Conservation (phyloP, 1,140 invertebrate species). For the Papilio helenus region DNA sequence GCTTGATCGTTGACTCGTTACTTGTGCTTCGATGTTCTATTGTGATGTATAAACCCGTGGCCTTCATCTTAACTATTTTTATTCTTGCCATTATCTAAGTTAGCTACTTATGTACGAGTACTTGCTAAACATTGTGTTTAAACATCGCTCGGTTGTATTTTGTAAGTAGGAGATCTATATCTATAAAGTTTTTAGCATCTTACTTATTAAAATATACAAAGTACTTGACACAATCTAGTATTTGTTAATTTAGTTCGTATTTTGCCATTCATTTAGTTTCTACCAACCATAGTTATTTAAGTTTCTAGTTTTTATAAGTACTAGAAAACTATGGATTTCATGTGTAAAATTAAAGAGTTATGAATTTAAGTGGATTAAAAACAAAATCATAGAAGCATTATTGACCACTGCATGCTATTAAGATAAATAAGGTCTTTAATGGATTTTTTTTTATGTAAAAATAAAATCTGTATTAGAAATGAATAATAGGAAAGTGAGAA, state of each 20-base stretch:
- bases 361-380: too few relatives aligned
- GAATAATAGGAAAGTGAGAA: too few relatives aligned
- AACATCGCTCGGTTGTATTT: not conserved
- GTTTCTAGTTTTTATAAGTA: too few relatives aligned
- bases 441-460: not conserved
- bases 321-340: too few relatives aligned
- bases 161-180: not conserved
- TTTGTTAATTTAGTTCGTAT: too few relatives aligned
- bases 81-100: constrained; percentile 41
- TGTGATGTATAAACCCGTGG: constrained; percentile 58
- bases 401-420: not conserved
- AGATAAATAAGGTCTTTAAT: not conserved
- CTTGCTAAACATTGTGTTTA: not conserved
- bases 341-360: too few relatives aligned
- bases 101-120: constrained; percentile 7
- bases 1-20: constrained; percentile 52
- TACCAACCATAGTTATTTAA: too few relatives aligned
- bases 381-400: too few relatives aligned
- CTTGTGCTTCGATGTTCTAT: constrained; percentile 58
- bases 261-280: too few relatives aligned
- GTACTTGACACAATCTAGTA: too few relatives aligned
- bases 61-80: constrained; percentile 63
- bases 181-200: not conserved
- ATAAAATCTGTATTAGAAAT: too few relatives aligned
- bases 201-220: too few relatives aligned